Percentiles rank a stretch among this genome's conserved stretches.
Conservation (phyloP, 2,797 vertebrate species). For the Crypturellus tataupa region DNA sequence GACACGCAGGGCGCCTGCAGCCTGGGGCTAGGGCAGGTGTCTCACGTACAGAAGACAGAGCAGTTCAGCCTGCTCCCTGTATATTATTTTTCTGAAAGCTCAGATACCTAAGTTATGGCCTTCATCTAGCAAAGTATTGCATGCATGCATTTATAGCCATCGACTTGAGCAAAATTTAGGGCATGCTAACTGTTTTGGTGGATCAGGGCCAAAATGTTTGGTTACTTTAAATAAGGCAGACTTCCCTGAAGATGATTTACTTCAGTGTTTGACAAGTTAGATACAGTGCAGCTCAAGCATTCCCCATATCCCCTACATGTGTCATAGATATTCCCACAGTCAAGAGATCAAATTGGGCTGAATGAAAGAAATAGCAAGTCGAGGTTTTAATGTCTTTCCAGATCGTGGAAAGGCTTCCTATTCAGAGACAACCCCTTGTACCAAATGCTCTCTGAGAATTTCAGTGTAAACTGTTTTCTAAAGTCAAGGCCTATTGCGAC, state of each 20-base stretch:
- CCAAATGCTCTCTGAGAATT: background rate
- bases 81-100: background rate
- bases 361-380: background rate
- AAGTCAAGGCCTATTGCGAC: background rate
- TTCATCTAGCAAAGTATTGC: background rate
- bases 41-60: background rate
- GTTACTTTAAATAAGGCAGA: constrained; percentile 11
- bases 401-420: background rate
- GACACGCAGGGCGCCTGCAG: background rate
- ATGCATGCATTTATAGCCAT: background rate
- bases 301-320: background rate
- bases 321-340: background rate
- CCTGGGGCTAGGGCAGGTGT: background rate
- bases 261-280: background rate
- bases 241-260: background rate
- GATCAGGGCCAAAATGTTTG: background rate
- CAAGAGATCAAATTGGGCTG: background rate
- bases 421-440: background rate
- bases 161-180: background rate
- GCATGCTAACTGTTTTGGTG: background rate
- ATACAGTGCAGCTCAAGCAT: background rate
- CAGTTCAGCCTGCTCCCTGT: background rate
- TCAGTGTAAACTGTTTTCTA: background rate
- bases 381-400: background rate
- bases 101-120: constrained; percentile 16